phyloP scores from a whole-genome alignment of 2,888 invertebrate genomes.

The Athalia cordata region DNA sequence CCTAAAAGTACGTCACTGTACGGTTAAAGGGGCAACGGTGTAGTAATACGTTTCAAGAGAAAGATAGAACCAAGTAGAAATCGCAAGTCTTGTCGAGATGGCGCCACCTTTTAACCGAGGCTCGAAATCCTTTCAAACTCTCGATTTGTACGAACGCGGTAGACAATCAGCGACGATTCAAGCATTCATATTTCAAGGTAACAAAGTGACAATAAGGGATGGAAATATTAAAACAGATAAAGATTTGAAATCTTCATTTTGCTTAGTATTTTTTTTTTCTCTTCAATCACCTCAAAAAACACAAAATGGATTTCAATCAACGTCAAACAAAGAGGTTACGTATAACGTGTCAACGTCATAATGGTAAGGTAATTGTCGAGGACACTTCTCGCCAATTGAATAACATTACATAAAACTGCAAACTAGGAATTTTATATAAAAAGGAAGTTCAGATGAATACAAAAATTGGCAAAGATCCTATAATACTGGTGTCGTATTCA shows the following conservation, averaged over 20 bases:
- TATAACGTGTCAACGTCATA: not conserved
- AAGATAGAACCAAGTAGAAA: conserved; percentile 26
- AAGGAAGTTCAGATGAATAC: not conserved
- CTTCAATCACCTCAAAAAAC: too few relatives aligned
- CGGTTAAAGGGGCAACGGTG: conserved; percentile 24
- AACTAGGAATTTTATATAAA: not conserved
- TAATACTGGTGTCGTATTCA: not conserved
- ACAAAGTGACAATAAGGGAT: too few relatives aligned
- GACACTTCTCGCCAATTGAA: not conserved
- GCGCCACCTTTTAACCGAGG: conserved; percentile 18
- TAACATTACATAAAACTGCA: conserved; percentile 22
- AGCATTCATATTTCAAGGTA: too few relatives aligned
- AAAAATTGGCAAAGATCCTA: conserved; percentile 19
- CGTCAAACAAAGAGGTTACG: conserved; percentile 31
- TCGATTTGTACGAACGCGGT: not conserved
- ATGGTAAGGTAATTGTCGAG: not conserved
- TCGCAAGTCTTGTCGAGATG: conserved; percentile 33
- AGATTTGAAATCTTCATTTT: too few relatives aligned
- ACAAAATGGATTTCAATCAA: conserved; percentile 18
- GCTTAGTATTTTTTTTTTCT: too few relatives aligned
- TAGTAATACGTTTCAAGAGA: conserved; percentile 25
- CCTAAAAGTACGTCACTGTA: conserved; percentile 32
- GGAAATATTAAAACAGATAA: too few relatives aligned
- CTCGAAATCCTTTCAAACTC: conserved; percentile 1
- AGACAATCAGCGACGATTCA: too few relatives aligned